Conservation (phyloP, 2,888 invertebrate genomes). For the Drosophila neonasuta region DNA sequence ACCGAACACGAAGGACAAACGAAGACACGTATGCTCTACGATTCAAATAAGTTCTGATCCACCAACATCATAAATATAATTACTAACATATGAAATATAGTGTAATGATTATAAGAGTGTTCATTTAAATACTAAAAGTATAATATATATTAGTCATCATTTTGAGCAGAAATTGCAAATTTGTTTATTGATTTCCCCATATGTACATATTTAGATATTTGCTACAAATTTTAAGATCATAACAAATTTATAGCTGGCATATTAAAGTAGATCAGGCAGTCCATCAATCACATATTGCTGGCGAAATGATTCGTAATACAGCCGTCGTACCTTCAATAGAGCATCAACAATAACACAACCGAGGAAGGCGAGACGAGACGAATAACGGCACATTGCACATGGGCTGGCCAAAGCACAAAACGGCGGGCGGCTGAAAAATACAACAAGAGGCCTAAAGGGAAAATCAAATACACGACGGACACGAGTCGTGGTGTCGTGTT, state of each 20-base stretch:
- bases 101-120: too few relatives aligned
- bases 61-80: slow-evolving; percentile 17
- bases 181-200: not conserved
- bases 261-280: slow-evolving; percentile 8
- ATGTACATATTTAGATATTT: not conserved
- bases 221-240: not conserved
- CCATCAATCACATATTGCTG: slow-evolving; percentile 33
- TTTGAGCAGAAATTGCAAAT: not conserved
- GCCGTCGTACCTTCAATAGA: slow-evolving; percentile 16
- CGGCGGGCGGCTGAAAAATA: slow-evolving; percentile 66
- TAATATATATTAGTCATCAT: too few relatives aligned
- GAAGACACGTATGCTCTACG: slow-evolving; percentile 58
- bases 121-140: too few relatives aligned
- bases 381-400: slow-evolving; percentile 66
- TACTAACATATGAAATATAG: too few relatives aligned
- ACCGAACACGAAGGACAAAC: slow-evolving; percentile 44
- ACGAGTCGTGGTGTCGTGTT: slow-evolving; percentile 28
- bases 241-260: not conserved
- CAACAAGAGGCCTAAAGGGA: slow-evolving; percentile 72
- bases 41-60: slow-evolving; percentile 43
- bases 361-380: slow-evolving; percentile 54
- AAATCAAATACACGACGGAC: slow-evolving; percentile 45
- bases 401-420: slow-evolving; percentile 52
- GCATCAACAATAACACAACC: slow-evolving; percentile 58
- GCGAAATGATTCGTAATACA: slow-evolving; percentile 32